A percentile compares a stretch with the other conserved stretches of the same genome.
Conservation (phyloP, 2,888 invertebrate species). For the Pristionchus maxplancki region DNA sequence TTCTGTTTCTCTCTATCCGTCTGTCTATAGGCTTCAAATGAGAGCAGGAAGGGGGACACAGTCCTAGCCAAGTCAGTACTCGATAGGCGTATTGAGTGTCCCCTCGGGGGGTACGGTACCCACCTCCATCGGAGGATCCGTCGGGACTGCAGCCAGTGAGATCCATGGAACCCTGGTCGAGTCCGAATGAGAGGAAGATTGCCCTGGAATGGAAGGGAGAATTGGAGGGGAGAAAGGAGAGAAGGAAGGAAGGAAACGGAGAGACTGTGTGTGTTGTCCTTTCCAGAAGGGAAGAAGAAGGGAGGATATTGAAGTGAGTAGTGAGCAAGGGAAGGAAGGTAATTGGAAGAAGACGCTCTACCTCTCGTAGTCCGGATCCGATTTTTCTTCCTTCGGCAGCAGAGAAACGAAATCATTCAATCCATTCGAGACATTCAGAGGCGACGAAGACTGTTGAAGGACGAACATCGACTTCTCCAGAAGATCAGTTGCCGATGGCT, state of each 20-base stretch:
- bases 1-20: constrained; percentile 36
- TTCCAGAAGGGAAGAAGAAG: constrained; percentile 17
- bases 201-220: constrained; percentile 55
- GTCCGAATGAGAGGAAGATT: constrained; percentile 64
- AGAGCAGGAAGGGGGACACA: not conserved
- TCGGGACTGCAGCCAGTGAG: constrained; percentile 56
- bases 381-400: constrained; percentile 58
- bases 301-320: constrained; percentile 31
- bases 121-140: constrained; percentile 61
- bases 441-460: not conserved
- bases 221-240: constrained; percentile 20
- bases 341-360: constrained; percentile 14
- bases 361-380: constrained; percentile 57
- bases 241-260: not conserved
- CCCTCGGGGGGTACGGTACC: constrained; percentile 22
- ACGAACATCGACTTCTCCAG: constrained; percentile 72
- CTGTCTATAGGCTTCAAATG: constrained; percentile 43
- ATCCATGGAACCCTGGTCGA: constrained; percentile 62
- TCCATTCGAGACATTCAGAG: constrained; percentile 2
- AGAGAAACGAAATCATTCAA: constrained; percentile 23
- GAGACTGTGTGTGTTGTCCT: constrained; percentile 20
- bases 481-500: constrained; percentile 71
- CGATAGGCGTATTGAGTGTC: not conserved
- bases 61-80: not conserved
- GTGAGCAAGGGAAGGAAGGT: not conserved